Evolutionary conservation across 2,113 vertebrate genomes (phyloP).

Genomic region (Illadopsis cleaveri): DNA sequence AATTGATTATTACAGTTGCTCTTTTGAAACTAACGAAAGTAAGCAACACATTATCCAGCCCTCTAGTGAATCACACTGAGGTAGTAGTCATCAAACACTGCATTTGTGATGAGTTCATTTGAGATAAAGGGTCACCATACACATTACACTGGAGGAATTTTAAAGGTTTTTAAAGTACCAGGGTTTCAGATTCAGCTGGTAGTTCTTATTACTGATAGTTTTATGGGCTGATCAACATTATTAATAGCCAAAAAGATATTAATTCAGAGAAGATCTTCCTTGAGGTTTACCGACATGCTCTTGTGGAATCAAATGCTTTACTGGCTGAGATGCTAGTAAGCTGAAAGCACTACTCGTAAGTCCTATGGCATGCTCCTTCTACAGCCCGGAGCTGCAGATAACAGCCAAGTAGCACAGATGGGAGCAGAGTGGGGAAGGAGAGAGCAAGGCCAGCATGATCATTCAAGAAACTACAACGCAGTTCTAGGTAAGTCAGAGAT

Average conservation of each 20-base stretch:
- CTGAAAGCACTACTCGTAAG: neutral
- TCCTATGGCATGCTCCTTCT: neutral
- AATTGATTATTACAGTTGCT: conserved; percentile 53
- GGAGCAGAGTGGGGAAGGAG: neutral
- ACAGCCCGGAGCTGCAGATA: neutral
- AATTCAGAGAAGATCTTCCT: neutral
- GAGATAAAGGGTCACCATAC: neutral
- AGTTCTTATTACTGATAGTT: neutral
- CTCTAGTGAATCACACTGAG: conserved; percentile 18
- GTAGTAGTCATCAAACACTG: neutral
- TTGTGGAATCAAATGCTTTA: neutral
- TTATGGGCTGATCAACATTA: neutral
- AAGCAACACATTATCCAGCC: conserved; percentile 33
- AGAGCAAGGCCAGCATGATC: neutral
- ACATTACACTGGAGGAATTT: neutral
- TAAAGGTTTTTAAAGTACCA: neutral
- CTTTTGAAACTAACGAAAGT: conserved; percentile 39
- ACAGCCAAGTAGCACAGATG: neutral
- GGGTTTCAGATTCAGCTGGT: neutral
- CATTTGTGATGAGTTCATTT: neutral
- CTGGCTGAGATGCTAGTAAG: neutral
- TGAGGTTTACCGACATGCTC: neutral
- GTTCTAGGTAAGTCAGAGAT: neutral
- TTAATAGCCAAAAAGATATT: neutral
- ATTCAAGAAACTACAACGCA: neutral